Evolutionary conservation across 2,797 vertebrate species (phyloP).

Genomic region (Chelonia mydas): DNA sequence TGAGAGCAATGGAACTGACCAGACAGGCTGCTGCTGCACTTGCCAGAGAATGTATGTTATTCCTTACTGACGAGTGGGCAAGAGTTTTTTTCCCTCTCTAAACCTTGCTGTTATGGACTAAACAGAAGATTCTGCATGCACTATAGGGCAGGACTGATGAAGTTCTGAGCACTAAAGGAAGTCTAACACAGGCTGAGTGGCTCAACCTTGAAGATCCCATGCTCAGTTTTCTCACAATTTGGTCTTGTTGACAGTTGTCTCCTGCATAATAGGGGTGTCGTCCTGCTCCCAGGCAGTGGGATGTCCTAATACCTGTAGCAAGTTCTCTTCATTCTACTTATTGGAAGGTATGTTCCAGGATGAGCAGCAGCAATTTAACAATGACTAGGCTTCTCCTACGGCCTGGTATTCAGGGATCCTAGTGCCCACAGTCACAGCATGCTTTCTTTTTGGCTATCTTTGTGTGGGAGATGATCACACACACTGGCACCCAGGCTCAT

Average conservation of each 20-base stretch:
- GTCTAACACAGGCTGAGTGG: background rate
- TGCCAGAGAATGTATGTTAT: constrained; percentile 24
- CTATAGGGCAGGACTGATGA: background rate
- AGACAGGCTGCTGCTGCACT: background rate
- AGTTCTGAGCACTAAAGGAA: background rate
- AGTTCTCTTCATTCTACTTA: background rate
- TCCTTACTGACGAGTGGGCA: background rate
- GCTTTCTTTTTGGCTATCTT: background rate
- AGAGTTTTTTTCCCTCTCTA: background rate
- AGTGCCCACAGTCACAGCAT: background rate
- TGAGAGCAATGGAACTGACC: constrained; percentile 21
- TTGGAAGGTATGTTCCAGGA: background rate
- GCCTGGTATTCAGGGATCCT: background rate
- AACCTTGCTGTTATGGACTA: background rate
- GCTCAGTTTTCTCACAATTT: background rate
- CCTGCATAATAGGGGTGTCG: background rate
- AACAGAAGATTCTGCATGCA: background rate
- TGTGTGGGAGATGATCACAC: background rate
- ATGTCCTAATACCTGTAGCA: background rate
- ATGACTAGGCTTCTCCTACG: constrained; percentile 48
- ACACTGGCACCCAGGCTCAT: background rate
- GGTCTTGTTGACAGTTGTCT: background rate
- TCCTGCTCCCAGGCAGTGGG: constrained; percentile 45
- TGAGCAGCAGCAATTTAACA: background rate
- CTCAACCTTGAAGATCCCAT: background rate